Conservation (phyloP, 2,797 vertebrate species). For the Malacoctenus gilli region DNA sequence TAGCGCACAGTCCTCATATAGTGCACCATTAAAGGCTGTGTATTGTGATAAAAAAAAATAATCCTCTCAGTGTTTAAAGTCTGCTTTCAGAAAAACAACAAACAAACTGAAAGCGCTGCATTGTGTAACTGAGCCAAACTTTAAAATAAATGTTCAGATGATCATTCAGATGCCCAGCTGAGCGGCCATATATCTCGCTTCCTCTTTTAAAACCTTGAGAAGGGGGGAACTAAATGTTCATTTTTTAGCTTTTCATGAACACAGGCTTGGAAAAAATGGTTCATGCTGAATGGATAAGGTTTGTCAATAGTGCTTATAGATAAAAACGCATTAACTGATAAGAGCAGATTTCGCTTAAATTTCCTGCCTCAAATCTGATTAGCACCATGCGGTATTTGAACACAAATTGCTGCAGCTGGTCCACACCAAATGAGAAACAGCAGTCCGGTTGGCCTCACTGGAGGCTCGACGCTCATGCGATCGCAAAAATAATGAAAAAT, state of each 20-base stretch:
- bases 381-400: conserved; percentile 15
- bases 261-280: no score
- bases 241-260: no score
- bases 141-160: conserved; percentile 32
- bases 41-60: conserved; percentile 66
- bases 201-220: conserved; percentile 11
- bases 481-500: conserved; percentile 24
- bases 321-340: conserved; percentile 35
- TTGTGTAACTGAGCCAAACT: conserved; percentile 32
- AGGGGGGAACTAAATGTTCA: no score
- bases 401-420: conserved; percentile 9
- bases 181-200: conserved; percentile 7
- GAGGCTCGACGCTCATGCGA: conserved; percentile 3
- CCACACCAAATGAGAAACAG: conserved; percentile 25
- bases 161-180: conserved; percentile 8
- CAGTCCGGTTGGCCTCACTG: conserved; percentile 7
- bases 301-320: conserved; percentile 21
- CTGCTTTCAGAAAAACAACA: conserved; percentile 16
- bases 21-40: conserved; percentile 51
- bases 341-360: conserved; percentile 23
- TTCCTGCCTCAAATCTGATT: conserved; percentile 27
- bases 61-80: conserved; percentile 56
- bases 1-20: conserved; percentile 58
- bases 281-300: conserved; percentile 4
- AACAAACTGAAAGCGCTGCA: not conserved